Base-by-base conservation (phyloP, 2,888 invertebrate genomes). In the Serripes groenlandicus region DNA sequence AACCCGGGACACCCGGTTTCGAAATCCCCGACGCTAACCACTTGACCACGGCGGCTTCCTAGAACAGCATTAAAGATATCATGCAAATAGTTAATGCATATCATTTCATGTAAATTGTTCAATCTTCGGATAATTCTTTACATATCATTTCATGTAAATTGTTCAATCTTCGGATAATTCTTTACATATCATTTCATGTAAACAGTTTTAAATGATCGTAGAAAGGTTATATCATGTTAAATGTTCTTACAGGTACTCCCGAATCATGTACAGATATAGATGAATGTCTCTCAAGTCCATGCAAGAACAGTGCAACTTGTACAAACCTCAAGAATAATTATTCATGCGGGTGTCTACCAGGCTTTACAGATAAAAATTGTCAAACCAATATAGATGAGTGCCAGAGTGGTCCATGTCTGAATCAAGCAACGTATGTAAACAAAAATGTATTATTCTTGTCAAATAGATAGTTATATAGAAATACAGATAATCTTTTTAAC, bases 231-330 rank as follows among this genome's bases (percentile, higher is more conserved):
- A n/a, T n/a, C n/a, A n/a, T n/a, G n/a, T n/a, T n/a, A n/a, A n/a
- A n/a, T 42, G 73, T 70, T 35, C 34, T 81, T 80, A 23, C 70
- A 90, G 90, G 87, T 69, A 52, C 56, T 3, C 68, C 79, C 11
- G 71, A 72, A 0, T 76, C 64, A 62, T 91, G 91, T 84, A 23
- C 49, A 9, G 97, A 98, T 95, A 97, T 98, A 90, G 97, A 98
- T 95, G 98, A 98, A 94, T 98, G 98, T 93, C 95, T 95, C 70
- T 96, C 96, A 60, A 95, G 96, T 93, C 97, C 97, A 0, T 98
- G 98, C 94, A 68, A 92, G 21, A 78, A 83, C 75, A 93, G 89
- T 97, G 99, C 92, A 18, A 91, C 90, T 5, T 94, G 94, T 80
- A 74, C 72, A n/a, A 88, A 94, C 90, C 58, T 32, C 0, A 56